phyloP scores from a whole-genome alignment of 2,113 vertebrate genomes.

The Elanoides forficatus region DNA sequence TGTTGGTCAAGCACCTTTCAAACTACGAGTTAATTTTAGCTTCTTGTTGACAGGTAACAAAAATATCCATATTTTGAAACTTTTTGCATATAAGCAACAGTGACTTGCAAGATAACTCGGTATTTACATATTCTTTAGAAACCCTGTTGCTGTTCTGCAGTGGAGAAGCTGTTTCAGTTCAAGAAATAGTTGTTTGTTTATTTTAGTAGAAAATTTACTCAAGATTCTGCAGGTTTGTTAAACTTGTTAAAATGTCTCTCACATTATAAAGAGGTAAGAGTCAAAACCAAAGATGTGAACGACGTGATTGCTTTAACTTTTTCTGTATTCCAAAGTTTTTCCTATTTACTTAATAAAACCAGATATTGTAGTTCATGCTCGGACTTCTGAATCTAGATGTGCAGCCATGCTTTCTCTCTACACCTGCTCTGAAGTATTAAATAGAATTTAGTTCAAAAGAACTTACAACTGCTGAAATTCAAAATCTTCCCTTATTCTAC shows the following conservation, averaged over 20 bases:
- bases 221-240: neutral
- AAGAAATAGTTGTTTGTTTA: neutral
- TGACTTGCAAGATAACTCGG: neutral
- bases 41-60: neutral
- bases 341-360: neutral
- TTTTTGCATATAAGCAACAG: neutral
- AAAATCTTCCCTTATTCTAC: neutral
- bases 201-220: neutral
- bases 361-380: neutral
- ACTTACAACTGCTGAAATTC: neutral
- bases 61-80: neutral
- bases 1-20: neutral
- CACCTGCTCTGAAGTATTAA: neutral
- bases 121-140: neutral
- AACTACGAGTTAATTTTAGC: neutral
- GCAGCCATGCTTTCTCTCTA: neutral
- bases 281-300: neutral
- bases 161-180: neutral
- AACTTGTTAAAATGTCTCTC: neutral
- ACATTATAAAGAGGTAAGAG: neutral
- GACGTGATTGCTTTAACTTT: neutral
- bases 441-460: neutral
- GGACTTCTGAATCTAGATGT: neutral
- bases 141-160: neutral
- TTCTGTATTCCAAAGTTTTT: neutral